A percentile compares a stretch with the other conserved stretches of the same genome.
Evolutionary conservation across 2,113 vertebrate genomes (phyloP).

Genomic region (Syngnathus scovelli): DNA sequence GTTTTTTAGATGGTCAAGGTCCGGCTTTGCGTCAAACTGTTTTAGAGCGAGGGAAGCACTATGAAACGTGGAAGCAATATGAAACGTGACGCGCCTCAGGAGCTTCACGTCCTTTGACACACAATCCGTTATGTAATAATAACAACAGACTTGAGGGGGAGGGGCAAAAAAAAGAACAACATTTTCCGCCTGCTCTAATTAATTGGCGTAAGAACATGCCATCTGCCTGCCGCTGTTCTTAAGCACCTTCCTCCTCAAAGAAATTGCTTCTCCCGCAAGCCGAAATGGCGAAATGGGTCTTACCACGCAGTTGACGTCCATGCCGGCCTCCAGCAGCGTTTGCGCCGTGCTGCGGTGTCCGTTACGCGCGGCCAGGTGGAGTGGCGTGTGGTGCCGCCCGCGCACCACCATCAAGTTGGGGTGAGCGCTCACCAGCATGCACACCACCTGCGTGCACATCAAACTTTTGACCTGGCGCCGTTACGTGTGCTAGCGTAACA

Average conservation of each 20-base stretch:
- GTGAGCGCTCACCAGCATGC: slow-evolving; percentile 89
- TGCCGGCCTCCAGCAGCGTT: slow-evolving; percentile 87
- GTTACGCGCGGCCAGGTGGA: slow-evolving; percentile 96
- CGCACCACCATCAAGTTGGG: slow-evolving; percentile 89
- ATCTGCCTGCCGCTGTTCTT: background rate
- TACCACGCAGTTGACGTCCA: slow-evolving; percentile 94
- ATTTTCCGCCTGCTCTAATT: background rate
- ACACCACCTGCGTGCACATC: slow-evolving; percentile 70
- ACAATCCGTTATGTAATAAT: background rate
- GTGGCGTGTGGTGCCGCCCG: slow-evolving; percentile 82
- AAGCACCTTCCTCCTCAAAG: background rate
- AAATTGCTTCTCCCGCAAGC: too few relatives aligned
- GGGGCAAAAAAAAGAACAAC: background rate
- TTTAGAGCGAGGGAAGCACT: background rate
- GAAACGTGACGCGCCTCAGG: background rate
- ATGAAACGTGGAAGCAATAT: background rate
- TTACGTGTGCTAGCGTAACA: slow-evolving; percentile 22
- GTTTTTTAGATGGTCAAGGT: too few relatives aligned
- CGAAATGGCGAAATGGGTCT: slow-evolving; percentile 31
- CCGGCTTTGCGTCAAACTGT: background rate
- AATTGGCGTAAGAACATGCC: background rate
- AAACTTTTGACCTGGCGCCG: slow-evolving; percentile 38
- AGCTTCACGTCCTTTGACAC: background rate
- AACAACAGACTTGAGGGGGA: background rate
- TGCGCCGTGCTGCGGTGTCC: slow-evolving; percentile 86